Evolutionary conservation across 1,140 invertebrate species (phyloP), one percentile per base, ranked within the genome.

Genomic region (Drosophila aff.): DNA sequence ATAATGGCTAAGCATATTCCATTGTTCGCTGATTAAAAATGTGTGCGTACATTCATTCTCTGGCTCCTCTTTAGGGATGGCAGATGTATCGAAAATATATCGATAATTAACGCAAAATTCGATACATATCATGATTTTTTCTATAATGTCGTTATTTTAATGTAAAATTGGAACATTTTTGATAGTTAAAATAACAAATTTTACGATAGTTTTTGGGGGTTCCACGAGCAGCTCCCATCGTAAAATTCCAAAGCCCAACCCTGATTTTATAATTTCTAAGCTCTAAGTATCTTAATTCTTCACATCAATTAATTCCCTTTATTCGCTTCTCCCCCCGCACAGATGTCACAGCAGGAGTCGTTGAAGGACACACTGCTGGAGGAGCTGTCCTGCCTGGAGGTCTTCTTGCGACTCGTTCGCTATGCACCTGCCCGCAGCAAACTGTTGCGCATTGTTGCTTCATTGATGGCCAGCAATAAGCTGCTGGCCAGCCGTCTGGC

Each of bases 311-410:
- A 10, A 31, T 31, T 9, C 59, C 18, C 0, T 26, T 10, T 36
- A 31, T 31, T 3, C 76, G 81, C 16, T 2, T 21, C 21, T 13
- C 6, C 6, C 26, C 4, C 78, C 81, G 78, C 33, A 18, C 92
- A 96, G 96, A 94, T 96, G 93, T 94, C 95, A 57, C 94, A 94
- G 61, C 53, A 52, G 79, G 95, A 96, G 74, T 94, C 94, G 76
- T 91, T 94, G 67, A 92, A 95, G 74, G 95, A 95, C 76, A 93
- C 95, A 28, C 91, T 96, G 21, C 93, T 94, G 44, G 87, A 94
- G 33, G 96, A 97, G 93, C 95, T 97, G 68, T 94, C 95, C 47
- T 94, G 97, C 91, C 82, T 97, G 76, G 95, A 96, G 58, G 95
- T 95, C 38, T 96, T 98, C 93, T 94, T 95, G 75, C 93, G 95